These are phyloP conservation scores for Morbakka virulenta DNA, from an alignment of 30 jellyfish, hydroid and myxozoan species.

Conservation along the genomic window DNA sequence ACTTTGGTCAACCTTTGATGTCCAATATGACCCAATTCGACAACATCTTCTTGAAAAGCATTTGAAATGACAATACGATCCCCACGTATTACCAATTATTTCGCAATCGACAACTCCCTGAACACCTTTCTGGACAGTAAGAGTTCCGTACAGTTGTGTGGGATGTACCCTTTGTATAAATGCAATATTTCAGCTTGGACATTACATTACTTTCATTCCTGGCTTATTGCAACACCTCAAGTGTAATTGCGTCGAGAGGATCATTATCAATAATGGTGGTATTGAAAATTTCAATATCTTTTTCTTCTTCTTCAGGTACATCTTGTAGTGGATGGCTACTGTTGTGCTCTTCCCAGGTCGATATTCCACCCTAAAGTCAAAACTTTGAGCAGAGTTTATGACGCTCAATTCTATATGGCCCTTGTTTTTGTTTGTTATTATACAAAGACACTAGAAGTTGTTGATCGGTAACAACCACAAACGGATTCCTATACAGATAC, in stretches of 20 bases:
- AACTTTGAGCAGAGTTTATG: constrained; percentile 4
- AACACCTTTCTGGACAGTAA: not conserved
- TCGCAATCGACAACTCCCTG: too few species aligned
- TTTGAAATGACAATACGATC: not conserved
- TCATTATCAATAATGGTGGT: too few species aligned
- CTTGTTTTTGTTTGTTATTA: too few species aligned
- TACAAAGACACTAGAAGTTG: constrained; percentile 30
- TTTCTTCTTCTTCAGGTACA: too few species aligned
- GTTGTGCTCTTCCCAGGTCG: constrained; percentile 9
- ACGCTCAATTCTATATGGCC: constrained; percentile 2
- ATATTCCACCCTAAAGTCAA: not conserved
- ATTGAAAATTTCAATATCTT: too few species aligned
- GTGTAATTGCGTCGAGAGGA: too few species aligned
- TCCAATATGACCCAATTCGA: not conserved
- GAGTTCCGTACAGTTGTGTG: not conserved
- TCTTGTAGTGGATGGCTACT: constrained; percentile 30
- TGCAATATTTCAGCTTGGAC: not conserved
- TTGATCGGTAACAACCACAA: too few species aligned
- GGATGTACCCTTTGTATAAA: not conserved
- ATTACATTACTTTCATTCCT: too few species aligned
- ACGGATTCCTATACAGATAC: too few species aligned
- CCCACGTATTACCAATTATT: not conserved
- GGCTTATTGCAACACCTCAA: too few species aligned
- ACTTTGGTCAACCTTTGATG: constrained; percentile 9
- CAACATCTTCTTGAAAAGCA: not conserved